phyloP scores from a whole-genome alignment of 2,797 vertebrate genomes.

The Nyctibius grandis region DNA sequence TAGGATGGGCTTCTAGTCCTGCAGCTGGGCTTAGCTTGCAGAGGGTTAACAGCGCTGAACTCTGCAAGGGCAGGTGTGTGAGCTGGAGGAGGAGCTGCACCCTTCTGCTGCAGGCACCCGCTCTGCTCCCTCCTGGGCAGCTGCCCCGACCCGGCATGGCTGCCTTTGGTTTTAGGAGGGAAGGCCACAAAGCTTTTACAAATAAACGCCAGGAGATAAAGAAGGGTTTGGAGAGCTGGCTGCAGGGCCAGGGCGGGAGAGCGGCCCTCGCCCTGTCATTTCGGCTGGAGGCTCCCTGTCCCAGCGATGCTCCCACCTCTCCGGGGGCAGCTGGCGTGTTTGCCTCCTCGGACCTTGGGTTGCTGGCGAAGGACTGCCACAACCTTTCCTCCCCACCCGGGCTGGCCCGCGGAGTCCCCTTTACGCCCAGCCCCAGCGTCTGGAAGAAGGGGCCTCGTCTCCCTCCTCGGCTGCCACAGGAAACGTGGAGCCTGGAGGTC shows the following conservation, averaged over 20 bases:
- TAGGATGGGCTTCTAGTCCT: not conserved
- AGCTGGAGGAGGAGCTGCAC: not conserved
- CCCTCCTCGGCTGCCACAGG: slow-evolving; percentile 49
- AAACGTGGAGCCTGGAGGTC: slow-evolving; percentile 62
- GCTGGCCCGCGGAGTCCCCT: not conserved
- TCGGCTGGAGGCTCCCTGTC: not conserved
- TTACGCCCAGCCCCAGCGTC: not conserved
- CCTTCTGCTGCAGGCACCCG: not conserved
- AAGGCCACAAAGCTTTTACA: slow-evolving; percentile 69
- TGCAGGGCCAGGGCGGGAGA: not conserved
- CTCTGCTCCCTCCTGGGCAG: not conserved
- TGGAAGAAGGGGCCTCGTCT: slow-evolving; percentile 56
- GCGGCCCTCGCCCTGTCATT: not conserved
- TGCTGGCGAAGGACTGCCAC: not conserved
- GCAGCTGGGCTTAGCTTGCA: not conserved
- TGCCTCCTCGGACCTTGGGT: not conserved
- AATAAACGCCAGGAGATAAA: slow-evolving; percentile 66
- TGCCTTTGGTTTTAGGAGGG: slow-evolving; percentile 58
- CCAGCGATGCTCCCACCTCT: not conserved
- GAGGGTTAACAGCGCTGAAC: not conserved
- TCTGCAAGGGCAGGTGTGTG: not conserved
- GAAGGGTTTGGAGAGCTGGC: slow-evolving; percentile 2
- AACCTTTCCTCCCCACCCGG: not conserved
- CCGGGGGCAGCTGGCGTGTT: not conserved
- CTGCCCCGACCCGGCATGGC: not conserved